These are phyloP conservation scores for Otus sunia DNA, from an alignment of 2,113 vertebrate species.

Conservation along the genomic window DNA sequence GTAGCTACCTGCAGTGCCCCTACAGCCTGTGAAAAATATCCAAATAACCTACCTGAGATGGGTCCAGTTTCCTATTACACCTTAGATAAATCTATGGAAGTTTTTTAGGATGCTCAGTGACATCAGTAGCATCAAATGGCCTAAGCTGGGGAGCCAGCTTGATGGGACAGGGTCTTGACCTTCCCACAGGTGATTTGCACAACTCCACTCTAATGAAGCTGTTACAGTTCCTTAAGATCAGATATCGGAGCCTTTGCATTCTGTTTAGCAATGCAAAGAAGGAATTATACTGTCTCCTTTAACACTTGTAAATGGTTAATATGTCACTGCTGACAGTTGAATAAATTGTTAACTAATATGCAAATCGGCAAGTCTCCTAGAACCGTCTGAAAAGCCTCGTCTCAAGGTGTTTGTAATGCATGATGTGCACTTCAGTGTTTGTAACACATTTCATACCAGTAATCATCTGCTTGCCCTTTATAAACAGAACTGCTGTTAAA, in stretches of 20 bases:
- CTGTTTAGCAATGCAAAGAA: background rate
- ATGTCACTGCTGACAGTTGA: background rate
- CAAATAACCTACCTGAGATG: background rate
- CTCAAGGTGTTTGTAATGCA: background rate
- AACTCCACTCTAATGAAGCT: background rate
- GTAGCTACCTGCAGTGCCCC: background rate
- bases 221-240: background rate
- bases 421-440: background rate
- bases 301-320: background rate
- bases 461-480: background rate
- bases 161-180: background rate
- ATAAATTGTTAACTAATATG: background rate
- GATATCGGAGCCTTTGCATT: fast-evolving
- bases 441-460: background rate
- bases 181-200: background rate
- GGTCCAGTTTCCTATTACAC: background rate
- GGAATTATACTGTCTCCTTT: background rate
- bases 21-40: background rate
- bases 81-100: background rate
- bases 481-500: background rate
- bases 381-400: background rate
- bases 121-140: background rate
- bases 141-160: background rate
- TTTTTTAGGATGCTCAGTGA: background rate
- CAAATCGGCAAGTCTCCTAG: background rate